Evolutionary conservation across 1,140 invertebrate species (phyloP).

Genomic region (Brachionus sp.): DNA sequence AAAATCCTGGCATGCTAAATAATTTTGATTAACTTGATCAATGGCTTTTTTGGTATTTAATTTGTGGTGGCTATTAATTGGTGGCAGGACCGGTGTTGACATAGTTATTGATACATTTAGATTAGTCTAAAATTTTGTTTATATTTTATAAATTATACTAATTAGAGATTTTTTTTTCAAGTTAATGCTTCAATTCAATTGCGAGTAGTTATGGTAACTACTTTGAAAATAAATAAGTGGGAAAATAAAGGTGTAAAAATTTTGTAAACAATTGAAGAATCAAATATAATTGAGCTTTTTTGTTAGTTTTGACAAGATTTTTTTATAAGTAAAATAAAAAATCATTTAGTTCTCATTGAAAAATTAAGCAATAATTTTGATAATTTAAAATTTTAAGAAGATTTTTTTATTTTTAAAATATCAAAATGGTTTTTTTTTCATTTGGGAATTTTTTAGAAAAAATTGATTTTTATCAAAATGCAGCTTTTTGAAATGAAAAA

Average conservation of each 20-base stretch:
- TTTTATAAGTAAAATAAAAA: too few species aligned
- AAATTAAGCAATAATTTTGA: too few species aligned
- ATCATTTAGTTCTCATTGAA: too few species aligned
- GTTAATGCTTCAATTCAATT: background rate
- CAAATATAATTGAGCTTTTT: background rate
- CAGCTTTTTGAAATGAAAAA: too few species aligned
- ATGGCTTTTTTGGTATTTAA: background rate
- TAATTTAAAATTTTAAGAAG: too few species aligned
- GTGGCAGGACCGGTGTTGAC: background rate
- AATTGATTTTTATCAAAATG: too few species aligned
- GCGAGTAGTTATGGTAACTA: background rate
- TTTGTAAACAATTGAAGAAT: background rate
- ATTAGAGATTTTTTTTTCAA: background rate
- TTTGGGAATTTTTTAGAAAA: too few species aligned
- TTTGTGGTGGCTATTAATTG: background rate
- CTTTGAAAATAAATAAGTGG: background rate
- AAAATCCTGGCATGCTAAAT: background rate
- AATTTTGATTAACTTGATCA: conserved; percentile 8
- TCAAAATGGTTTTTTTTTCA: too few species aligned
- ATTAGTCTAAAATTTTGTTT: conserved; percentile 11
- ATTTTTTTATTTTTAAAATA: too few species aligned
- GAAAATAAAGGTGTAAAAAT: background rate
- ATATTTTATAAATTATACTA: conserved; percentile 35
- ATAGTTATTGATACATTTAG: conserved; percentile 3
- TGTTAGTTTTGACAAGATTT: background rate